Evolutionary conservation across 2,888 invertebrate genomes (phyloP), one percentile per base, ranked within the genome.

Genomic region (Ophion ellenae): DNA sequence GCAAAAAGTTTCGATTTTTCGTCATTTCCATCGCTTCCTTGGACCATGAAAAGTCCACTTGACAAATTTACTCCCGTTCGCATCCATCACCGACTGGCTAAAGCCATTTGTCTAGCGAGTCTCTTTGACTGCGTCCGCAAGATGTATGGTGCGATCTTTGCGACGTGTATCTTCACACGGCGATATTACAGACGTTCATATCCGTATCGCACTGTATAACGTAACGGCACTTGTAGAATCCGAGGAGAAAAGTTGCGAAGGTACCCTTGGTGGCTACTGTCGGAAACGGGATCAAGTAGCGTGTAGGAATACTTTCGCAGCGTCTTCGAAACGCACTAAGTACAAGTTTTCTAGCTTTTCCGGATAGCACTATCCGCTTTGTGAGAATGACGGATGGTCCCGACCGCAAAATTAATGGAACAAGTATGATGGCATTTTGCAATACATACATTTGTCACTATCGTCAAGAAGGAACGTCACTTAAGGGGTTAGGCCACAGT

Each of bases 211-310:
- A 28, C 63, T 57, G 74, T 74, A 69, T 79, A 67, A 47, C 5
- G 36, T 53, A 69, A 47, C 57, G 57, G 80, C 45, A 61, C 69
- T 80, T 45, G 81, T 74, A 45, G 70, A 61, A 32, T 47, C 20
- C 36, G 64, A 28, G 36, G 66, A 59, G 64, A 75, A 77, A 83
- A 81, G 71, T 83, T 77, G 77, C n/a, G 77, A 81, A 80, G 59
- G 76, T 71, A 67, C n/a, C 9, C 63, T 71, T 20, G 69, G 10
- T 47, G 75, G 64, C 45, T 20, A 67, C 14, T 11, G 80, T 59
- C 40, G 74, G 77, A 74, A 81, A 81, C 73, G 20, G 83, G 83
- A 83, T 83, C 83, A 81, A 77, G 73, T 64, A 67, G 77, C 40
- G n/a, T n/a, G 66, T 63, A 67, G 20, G 61, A 74, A 77, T 36